These are phyloP conservation scores for Apostichopus leukothele DNA, from an alignment of 53 echinoderm and acorn worm species.

Conservation along the genomic window DNA sequence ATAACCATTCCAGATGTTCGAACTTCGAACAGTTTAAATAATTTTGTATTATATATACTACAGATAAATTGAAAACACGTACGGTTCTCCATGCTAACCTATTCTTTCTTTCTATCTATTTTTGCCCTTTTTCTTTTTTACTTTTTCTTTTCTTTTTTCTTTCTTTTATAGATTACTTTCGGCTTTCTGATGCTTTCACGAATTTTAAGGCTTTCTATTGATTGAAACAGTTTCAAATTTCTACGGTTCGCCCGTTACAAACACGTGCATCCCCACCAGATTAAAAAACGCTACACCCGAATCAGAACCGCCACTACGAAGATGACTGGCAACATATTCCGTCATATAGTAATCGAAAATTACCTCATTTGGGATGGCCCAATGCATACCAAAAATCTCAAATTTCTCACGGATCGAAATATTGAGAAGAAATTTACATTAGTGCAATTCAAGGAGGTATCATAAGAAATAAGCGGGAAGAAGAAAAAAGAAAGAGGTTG, in stretches of 20 bases:
- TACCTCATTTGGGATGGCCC: conserved; percentile 41
- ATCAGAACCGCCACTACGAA: not conserved
- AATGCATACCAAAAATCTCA: conserved; percentile 47
- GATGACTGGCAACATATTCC: conserved; percentile 39
- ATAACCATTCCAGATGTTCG: too few relatives aligned
- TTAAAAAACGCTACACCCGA: not conserved
- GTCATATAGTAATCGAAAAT: conserved; percentile 41
- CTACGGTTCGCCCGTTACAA: conserved; percentile 10
- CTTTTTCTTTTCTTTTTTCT: too few relatives aligned
- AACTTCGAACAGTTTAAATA: too few relatives aligned
- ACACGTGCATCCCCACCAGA: conserved; percentile 29
- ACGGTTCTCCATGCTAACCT: too few relatives aligned
- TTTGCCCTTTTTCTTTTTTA: too few relatives aligned
- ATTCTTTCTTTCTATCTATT: too few relatives aligned
- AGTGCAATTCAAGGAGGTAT: conserved; percentile 28
- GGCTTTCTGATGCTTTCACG: not conserved
- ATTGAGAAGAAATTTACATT: conserved; percentile 32
- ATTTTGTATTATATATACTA: too few relatives aligned
- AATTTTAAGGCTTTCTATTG: conserved; percentile 29
- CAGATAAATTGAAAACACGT: too few relatives aligned
- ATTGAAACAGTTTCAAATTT: conserved; percentile 36
- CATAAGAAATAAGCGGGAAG: not conserved
- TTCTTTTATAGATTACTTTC: not conserved
- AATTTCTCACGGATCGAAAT: conserved; percentile 44
- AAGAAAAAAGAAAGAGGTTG: too few relatives aligned